Evolutionary conservation across 2,113 vertebrate species (phyloP), one percentile per base, ranked within the genome.

Genomic region (Melanerpes aurifrons): DNA sequence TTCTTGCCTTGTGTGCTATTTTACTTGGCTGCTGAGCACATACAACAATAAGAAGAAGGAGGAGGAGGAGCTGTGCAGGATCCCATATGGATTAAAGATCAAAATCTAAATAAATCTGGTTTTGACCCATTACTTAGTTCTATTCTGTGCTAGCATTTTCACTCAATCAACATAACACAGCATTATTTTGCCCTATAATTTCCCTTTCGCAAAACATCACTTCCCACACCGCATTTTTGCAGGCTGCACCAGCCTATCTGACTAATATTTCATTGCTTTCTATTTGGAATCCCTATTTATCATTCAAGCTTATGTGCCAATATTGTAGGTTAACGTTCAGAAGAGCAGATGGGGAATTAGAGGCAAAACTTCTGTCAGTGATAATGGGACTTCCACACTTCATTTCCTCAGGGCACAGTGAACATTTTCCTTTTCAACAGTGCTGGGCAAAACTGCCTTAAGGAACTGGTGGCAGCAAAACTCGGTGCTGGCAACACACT

Each of bases 321-420:
- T 78, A 80, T 43, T 29, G 53, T 69, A 86, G 50, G 88, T 92
- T 93, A 92, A 35, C 85, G 76, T 88, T 88, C 87, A 91, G 86
- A 92, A 76, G 72, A 91, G 75, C 82, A 91, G 94, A 93, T 86
- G 82, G 92, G 84, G 87, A 95, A 95, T 92, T 91, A 92, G 90
- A 91, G 50, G 77, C 70, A 63, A 87, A 96, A 95, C 92, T 96
- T 95, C 94, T 93, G 95, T 89, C 92, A 77, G 57, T 47, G 85
- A 69, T 87, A 91, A 88, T 7, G 1, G 93, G 92, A 88, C 93
- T 93, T 95, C 80, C 73, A 83, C 22, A 12, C 86, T 92, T 93
- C 84, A 45, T 89, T 92, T 94, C 79, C 63, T 17, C 37, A 68
- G 92, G 94, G 70, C 87, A 84, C 16, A 40, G 16, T 8, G 43